Evolutionary conservation across 2,888 invertebrate genomes (phyloP), one percentile per base, ranked within the genome.

Genomic region (Aplocera efformata): DNA sequence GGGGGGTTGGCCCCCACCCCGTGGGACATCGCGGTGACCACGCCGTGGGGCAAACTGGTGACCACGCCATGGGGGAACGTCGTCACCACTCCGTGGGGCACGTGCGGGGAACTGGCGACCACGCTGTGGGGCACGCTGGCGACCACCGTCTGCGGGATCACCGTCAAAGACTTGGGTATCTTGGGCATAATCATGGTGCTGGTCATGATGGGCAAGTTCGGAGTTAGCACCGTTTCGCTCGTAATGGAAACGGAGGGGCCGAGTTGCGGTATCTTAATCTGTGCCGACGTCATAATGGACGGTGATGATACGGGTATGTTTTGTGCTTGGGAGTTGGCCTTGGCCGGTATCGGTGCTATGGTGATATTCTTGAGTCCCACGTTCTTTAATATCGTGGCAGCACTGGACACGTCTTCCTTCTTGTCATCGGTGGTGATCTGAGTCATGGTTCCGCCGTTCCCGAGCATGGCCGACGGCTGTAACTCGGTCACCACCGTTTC

Each of bases 161-260:
- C 94, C 0, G 95, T 95, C 54, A 95, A 72, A 1, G 94, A 94
- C 72, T 93, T 94, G 17, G 95, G 95, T 67, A 95, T 94, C 77
- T 94, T 94, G 32, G 94, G 94, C 85, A 95, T 82, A 36, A 91
- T 79, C 69, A 81, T 66, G 39, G 74, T 72, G 10, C 64, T 68
- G 0, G 78, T 57, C 54, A 85, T 69, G 1, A 74, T 35, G 0
- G 75, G 67, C 6, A 64, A 22, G 25, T 53, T 63, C 0, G 73
- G 63, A 0, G 70, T 60, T 1, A 73, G 41, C 0, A 71, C 49
- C 0, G 76, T 62, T 32, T 84, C 85, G 22, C 73, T 74, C 0
- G 79, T 75, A 4, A 82, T 76, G 0, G 84, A 72, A 13, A 80
- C 77, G 0, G 79, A 66, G 0, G 84, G 71, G 0, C 77, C 77